phyloP scores from a whole-genome alignment of 1,140 invertebrate species.

The Archivesica marissinica region DNA sequence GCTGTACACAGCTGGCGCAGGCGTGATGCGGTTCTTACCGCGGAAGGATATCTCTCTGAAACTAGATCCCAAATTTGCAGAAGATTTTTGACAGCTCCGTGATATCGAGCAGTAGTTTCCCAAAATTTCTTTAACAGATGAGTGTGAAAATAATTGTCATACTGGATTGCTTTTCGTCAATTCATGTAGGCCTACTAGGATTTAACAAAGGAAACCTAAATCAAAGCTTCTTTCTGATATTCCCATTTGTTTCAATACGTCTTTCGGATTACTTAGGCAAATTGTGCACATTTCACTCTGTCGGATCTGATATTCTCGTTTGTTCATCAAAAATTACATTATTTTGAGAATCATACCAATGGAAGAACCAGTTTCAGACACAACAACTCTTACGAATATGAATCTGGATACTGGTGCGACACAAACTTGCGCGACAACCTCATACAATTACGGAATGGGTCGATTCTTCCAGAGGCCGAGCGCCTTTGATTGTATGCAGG shows the following conservation, averaged over 20 bases:
- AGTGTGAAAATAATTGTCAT: conserved; percentile 57
- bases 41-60: conserved; percentile 55
- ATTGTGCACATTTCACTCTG: conserved; percentile 10
- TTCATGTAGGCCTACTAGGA: conserved; percentile 55
- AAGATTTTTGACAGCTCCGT: conserved; percentile 55
- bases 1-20: conserved; percentile 36
- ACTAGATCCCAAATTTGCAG: conserved; percentile 51
- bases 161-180: conserved; percentile 30
- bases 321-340: conserved; percentile 12
- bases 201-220: neutral
- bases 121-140: conserved; percentile 61
- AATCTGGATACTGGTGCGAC: conserved; percentile 48
- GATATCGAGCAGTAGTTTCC: conserved; percentile 36
- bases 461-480: conserved; percentile 60
- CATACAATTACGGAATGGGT: conserved; percentile 62
- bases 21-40: conserved; percentile 33
- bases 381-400: conserved; percentile 46
- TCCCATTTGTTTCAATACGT: conserved; percentile 44
- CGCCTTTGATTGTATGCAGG: conserved; percentile 64
- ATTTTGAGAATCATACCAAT: conserved; percentile 10
- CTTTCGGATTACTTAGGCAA: conserved; percentile 48
- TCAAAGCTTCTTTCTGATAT: conserved; percentile 36
- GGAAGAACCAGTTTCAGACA: conserved; percentile 49
- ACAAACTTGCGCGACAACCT: conserved; percentile 46
- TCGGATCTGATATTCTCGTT: conserved; percentile 45